Percentiles rank a stretch among this genome's conserved stretches.
phyloP scores from a whole-genome alignment of 2,888 invertebrate genomes.

The Melanophora roralis region DNA sequence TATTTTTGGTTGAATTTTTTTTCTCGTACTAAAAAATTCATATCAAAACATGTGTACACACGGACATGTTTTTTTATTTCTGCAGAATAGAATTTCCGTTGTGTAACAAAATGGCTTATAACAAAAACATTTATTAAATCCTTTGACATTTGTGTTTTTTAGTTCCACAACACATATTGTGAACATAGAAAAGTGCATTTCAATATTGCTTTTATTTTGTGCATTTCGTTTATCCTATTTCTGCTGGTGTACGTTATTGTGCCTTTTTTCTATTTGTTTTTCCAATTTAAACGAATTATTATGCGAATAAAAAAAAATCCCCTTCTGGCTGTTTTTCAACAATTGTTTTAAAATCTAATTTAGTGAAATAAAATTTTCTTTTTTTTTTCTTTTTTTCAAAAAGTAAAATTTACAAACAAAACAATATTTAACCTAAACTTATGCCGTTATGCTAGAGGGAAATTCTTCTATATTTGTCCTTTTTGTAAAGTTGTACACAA shows the following conservation, averaged over 20 bases:
- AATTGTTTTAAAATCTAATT: constrained; percentile 1
- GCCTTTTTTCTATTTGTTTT: background rate
- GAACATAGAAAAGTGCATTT: too few species aligned
- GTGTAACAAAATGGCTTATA: too few species aligned
- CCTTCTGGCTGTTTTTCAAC: background rate
- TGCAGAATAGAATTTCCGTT: background rate
- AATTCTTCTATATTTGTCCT: background rate
- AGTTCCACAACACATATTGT: too few species aligned
- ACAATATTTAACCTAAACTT: background rate
- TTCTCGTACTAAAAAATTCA: background rate
- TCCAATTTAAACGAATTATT: background rate
- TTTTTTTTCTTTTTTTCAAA: background rate
- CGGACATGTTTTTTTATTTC: background rate
- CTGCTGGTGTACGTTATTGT: too few species aligned
- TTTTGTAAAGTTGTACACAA: background rate
- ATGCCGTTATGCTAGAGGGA: background rate
- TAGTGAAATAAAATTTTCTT: background rate
- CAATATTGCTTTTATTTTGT: background rate
- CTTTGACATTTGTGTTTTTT: too few species aligned
- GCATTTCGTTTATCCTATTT: background rate
- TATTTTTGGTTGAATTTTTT: too few species aligned
- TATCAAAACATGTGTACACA: background rate
- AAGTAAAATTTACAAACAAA: background rate
- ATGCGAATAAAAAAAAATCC: background rate
- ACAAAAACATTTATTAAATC: too few species aligned